These are phyloP conservation scores for Ernsta delagoae DNA, from an alignment of 2,888 invertebrate species.

Conservation along the genomic window DNA sequence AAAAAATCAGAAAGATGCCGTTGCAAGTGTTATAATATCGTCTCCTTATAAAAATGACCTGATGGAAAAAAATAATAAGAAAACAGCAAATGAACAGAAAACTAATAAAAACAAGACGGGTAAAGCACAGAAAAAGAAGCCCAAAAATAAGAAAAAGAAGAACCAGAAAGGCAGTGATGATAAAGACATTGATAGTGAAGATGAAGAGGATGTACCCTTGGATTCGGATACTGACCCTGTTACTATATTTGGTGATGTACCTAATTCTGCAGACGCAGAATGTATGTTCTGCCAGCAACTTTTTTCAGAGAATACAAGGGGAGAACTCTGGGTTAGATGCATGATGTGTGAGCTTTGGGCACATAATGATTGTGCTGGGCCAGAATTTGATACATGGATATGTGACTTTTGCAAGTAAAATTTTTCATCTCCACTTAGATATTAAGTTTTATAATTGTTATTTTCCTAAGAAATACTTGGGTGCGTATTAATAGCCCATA, in stretches of 20 bases:
- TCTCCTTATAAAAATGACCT: slow-evolving; percentile 2
- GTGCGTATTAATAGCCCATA: background rate
- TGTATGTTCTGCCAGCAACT: background rate
- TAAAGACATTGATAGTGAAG: background rate
- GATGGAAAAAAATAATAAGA: background rate
- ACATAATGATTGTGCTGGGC: slow-evolving; percentile 42
- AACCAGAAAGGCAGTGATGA: background rate
- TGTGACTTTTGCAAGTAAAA: background rate
- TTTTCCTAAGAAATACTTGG: too few species aligned
- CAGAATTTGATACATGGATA: slow-evolving; percentile 41
- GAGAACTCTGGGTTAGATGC: slow-evolving; percentile 31
- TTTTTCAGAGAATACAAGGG: background rate
- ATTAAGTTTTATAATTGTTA: too few species aligned
- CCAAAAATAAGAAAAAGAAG: background rate
- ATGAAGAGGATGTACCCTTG: background rate
- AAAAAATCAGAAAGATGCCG: background rate
- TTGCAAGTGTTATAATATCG: background rate
- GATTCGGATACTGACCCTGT: background rate
- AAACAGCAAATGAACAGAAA: background rate
- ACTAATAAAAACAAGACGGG: background rate
- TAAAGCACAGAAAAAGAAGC: background rate
- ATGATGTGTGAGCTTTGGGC: slow-evolving; percentile 42
- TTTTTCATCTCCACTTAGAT: too few species aligned
- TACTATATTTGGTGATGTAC: background rate
- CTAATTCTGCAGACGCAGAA: background rate